Percentiles rank a stretch among this genome's conserved stretches.
Evolutionary conservation across 2,797 vertebrate genomes (phyloP).

Genomic region (Somateria mollissima): DNA sequence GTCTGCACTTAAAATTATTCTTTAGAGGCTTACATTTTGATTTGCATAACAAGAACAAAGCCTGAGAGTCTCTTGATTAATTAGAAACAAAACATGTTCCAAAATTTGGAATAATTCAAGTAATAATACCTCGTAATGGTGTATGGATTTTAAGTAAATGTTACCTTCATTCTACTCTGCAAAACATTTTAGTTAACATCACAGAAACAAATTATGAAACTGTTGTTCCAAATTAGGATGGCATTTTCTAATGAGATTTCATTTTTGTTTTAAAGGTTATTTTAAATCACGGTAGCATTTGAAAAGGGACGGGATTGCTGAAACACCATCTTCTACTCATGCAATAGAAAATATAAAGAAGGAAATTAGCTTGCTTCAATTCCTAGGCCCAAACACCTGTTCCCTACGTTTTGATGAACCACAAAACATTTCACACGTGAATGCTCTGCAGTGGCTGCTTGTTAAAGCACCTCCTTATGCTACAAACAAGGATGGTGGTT

Average conservation of each 20-base stretch:
- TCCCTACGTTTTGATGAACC: neutral
- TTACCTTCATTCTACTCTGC: neutral
- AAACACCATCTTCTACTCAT: neutral
- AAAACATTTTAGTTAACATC: slow-evolving; percentile 1
- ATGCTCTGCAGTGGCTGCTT: neutral
- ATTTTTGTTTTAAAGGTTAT: slow-evolving; percentile 50
- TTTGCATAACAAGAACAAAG: neutral
- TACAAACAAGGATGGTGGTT: neutral
- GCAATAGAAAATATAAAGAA: neutral
- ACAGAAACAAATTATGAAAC: slow-evolving; percentile 28
- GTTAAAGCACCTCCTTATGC: neutral
- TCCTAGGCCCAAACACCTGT: neutral
- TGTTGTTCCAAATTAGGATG: slow-evolving; percentile 46
- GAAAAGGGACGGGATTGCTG: neutral
- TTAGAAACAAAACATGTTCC: neutral
- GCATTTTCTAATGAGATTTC: slow-evolving; percentile 56
- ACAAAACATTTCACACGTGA: neutral
- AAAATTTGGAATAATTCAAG: neutral
- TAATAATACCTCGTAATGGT: neutral
- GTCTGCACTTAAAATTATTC: neutral
- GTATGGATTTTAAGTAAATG: neutral
- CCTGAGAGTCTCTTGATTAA: slow-evolving; percentile 18
- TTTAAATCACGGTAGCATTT: neutral
- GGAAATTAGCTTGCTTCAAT: neutral
- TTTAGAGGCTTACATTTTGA: neutral